Evolutionary conservation across 2,888 invertebrate species (phyloP), one percentile per base, ranked within the genome.

Genomic region (Cerceris ruficornis): DNA sequence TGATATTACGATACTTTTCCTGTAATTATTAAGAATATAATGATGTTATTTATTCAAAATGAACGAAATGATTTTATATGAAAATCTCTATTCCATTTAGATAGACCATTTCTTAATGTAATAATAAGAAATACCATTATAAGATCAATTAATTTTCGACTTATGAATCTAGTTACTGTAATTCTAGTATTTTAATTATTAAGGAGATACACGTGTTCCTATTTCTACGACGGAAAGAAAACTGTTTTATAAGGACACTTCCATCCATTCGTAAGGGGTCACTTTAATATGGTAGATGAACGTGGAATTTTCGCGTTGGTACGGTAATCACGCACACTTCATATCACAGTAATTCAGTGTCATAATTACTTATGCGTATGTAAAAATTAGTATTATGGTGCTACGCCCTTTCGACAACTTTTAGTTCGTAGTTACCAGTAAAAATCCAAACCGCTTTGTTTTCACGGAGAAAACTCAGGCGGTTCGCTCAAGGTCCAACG

Each of bases 361-460:
- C 60, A 54, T 55, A 61, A 67, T 69, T 70, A 59, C 66, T 66
- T 64, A 64, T 42, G 61, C 49, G 28, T 71, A 64, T 62, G 58
- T 75, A 81, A 78, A 77, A 68, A 69, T 68, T 67, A 57, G 68
- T 68, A 59, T 49, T 13, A 81, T 83, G 74, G 80, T 84, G 80
- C 76, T 85, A 78, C 64, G 50, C 66, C 55, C 41, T 69, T 67
- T 60, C 49, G 49, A 70, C 41, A 69, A 73, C 46, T 61, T 67
- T 55, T 81, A 74, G 69, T 60, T 76, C 58, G 46, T 85, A 82
- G 43, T 78, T 52, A 46, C 13, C 41, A 41, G 43, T 70, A 52
- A 69, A 71, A 75, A 80, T 68, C 58, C n/a, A 49, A 59, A 13
- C 41, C 28, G 43, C 61, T 49, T 65, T 70, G 59, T 55, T 65